Base-by-base conservation (phyloP, 2,888 invertebrate genomes). In the Plutella xylostella region DNA sequence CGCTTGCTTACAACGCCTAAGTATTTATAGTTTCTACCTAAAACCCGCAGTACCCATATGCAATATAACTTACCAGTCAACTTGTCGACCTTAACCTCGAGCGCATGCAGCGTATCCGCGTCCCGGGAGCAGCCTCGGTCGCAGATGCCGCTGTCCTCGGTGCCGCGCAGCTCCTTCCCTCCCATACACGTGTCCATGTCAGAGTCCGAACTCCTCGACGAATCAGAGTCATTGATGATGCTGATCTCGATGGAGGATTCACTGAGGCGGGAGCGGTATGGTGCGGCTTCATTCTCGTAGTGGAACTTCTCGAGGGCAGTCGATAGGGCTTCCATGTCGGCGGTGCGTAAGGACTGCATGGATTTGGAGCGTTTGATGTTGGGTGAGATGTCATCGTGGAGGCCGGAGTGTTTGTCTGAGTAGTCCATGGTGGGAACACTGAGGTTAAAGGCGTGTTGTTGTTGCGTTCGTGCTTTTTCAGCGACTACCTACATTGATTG, bases 41-140 rank as follows among this genome's bases (percentile, higher is more conserved):
- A 31, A 11, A n/a, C 9, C 31, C 12, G 33, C 33, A 15, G 7
- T 7, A 33, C 33, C 12, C 3, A 2, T 11, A 15, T 4, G 7
- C 6, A 15, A 15, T 11, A 35, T 9, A 45, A 55, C 67, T 60
- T 37, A 77, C 77, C 69, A 33, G 52, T 68, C 19, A 77, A 48
- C 5, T 58, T 60, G 49, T 75, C 74, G 22, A 77, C 67, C 53
- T 77, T 78, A 45, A 58, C 55, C 41, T 77, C 77, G 51, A 77
- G 52, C 6, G 56, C 54, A 1, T 49, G 45, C 2, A 73, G 44
- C 28, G 54, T 47, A n/a, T 64, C 68, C 5, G 48, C 51, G 6
- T 61, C 42, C 30, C 9, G 60, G n/a, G n/a, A n/a, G 12, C 37
- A 19, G 6, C 22, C 55, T 34, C 44, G 49, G 41, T 64, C 58